Conservation (phyloP, 2,113 vertebrate species). For the Mus spicilegus region DNA sequence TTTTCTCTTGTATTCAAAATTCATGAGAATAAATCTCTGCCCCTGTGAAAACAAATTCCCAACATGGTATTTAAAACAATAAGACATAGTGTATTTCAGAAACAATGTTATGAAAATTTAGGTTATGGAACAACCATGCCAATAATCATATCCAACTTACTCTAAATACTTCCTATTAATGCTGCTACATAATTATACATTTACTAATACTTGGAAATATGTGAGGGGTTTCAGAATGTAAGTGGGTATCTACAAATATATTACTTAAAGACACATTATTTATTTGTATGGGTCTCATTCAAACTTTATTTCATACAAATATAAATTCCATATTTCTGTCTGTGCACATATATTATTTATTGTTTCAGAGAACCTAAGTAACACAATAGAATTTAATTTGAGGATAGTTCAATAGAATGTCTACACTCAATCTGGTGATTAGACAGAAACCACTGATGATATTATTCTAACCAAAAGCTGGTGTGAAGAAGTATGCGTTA, state of each 20-base stretch:
- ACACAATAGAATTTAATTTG: background rate
- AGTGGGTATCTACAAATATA: background rate
- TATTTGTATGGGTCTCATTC: background rate
- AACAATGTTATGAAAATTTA: background rate
- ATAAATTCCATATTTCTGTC: background rate
- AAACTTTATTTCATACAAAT: background rate
- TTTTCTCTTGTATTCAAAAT: background rate
- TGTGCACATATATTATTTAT: background rate
- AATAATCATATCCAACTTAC: background rate
- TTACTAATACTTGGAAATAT: conserved; percentile 23
- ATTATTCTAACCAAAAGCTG: background rate
- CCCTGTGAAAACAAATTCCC: background rate
- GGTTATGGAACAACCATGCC: background rate
- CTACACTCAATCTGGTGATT: background rate
- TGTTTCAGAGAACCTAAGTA: background rate
- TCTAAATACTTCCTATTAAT: background rate
- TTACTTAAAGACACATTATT: background rate
- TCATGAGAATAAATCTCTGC: background rate
- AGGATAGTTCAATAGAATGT: background rate
- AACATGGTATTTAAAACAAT: background rate
- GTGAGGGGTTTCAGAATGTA: background rate
- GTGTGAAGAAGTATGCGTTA: background rate
- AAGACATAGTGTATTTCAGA: background rate
- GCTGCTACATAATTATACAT: background rate
- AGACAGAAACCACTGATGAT: background rate